Conservation (phyloP, 2,888 invertebrate species). For the Agonopterix heracliana region DNA sequence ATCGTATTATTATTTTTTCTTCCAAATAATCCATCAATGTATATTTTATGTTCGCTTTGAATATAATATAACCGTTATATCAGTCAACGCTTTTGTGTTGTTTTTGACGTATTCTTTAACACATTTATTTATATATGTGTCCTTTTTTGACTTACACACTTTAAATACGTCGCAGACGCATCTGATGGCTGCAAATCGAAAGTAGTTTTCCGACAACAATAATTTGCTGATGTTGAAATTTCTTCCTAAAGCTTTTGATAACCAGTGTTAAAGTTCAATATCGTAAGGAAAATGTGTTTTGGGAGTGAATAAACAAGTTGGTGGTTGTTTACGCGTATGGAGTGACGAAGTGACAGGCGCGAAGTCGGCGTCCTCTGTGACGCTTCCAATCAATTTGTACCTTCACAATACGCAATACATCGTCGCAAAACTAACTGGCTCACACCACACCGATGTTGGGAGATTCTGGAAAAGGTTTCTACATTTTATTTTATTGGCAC, state of each 20-base stretch:
- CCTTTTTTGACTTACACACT: too few species aligned
- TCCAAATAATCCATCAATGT: too few species aligned
- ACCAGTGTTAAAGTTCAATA: too few species aligned
- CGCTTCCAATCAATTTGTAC: conserved; percentile 70
- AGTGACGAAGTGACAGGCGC: conserved; percentile 65
- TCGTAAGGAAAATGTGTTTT: too few species aligned
- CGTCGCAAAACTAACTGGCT: conserved; percentile 55
- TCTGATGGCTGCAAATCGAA: conserved; percentile 16
- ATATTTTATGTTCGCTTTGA: too few species aligned
- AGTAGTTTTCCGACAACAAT: conserved; percentile 14
- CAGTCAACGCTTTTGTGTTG: too few species aligned
- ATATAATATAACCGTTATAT: too few species aligned
- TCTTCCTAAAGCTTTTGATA: too few species aligned
- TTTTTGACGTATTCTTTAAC: too few species aligned
- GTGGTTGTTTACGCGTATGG: conserved; percentile 41
- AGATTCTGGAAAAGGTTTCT: conserved; percentile 30
- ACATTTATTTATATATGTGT: too few species aligned
- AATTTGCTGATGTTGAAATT: background rate
- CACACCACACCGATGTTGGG: conserved; percentile 41
- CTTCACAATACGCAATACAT: conserved; percentile 65
- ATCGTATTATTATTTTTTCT: too few species aligned
- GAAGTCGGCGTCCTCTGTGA: conserved; percentile 58
- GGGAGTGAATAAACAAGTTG: conserved; percentile 17
- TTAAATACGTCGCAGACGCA: background rate
- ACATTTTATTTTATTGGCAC: background rate